Percentiles rank a stretch among this genome's conserved stretches.
Conservation (phyloP, 2,113 vertebrate genomes). For the Chauna torquata region DNA sequence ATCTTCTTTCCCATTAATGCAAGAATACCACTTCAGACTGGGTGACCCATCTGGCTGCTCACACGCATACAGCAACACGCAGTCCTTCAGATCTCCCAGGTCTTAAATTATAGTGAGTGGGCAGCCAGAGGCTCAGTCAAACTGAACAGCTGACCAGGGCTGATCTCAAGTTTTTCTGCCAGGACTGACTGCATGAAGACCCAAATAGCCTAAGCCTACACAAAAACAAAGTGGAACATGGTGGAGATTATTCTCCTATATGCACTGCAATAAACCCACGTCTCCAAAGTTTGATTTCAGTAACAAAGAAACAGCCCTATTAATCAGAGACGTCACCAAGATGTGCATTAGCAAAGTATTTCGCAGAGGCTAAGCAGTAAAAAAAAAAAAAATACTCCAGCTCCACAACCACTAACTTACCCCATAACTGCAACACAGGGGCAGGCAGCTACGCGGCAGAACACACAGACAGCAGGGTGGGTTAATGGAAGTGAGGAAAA, state of each 20-base stretch:
- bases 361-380: fast-evolving
- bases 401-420: not conserved
- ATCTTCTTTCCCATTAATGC: not conserved
- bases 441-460: fast-evolving
- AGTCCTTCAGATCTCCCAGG: not conserved
- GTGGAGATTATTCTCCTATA: fast-evolving
- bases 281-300: fast-evolving
- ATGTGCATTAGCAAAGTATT: not conserved
- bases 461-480: no score
- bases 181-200: not conserved
- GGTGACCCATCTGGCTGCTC: not conserved
- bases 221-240: fast-evolving
- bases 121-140: not conserved
- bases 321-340: fast-evolving
- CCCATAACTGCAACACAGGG: fast-evolving
- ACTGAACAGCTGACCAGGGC: not conserved
- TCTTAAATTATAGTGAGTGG: not conserved
- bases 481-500: fast-evolving
- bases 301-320: not conserved
- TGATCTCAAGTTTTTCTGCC: not conserved
- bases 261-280: not conserved
- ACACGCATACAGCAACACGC: not conserved
- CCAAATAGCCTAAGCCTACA: not conserved
- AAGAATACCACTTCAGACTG: not conserved
- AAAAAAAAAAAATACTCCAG: not conserved